These are phyloP conservation scores for Tipula unca DNA, from an alignment of 2,888 invertebrate genomes.

Conservation along the genomic window DNA sequence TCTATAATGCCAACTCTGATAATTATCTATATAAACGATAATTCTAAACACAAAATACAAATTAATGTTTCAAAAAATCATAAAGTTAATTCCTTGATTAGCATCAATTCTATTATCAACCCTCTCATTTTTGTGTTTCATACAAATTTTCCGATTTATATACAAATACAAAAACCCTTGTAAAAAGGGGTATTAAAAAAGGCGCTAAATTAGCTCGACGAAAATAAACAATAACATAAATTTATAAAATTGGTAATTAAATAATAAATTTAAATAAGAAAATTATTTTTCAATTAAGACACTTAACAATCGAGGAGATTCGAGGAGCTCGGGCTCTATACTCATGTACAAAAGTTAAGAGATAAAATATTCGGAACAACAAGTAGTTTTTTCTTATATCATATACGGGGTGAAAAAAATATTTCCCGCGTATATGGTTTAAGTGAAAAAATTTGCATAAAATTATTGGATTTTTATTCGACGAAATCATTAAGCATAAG, in stretches of 20 bases:
- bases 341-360: background rate
- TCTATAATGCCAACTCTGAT: background rate
- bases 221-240: background rate
- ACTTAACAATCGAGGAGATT: background rate
- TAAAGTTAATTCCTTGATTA: constrained; percentile 8
- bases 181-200: background rate
- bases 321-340: background rate
- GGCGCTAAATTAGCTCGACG: background rate
- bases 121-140: background rate
- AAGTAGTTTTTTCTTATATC: background rate
- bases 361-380: background rate
- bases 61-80: background rate
- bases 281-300: constrained; percentile 14
- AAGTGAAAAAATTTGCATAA: constrained; percentile 3
- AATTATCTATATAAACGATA: background rate
- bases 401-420: background rate
- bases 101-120: background rate
- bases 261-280: background rate
- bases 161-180: background rate
- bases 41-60: background rate
- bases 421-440: background rate
- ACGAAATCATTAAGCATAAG: background rate
- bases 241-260: background rate
- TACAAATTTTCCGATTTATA: background rate
- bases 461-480: background rate